Evolutionary conservation across 2,113 vertebrate species (phyloP).

Genomic region (Struthidea cinerea): DNA sequence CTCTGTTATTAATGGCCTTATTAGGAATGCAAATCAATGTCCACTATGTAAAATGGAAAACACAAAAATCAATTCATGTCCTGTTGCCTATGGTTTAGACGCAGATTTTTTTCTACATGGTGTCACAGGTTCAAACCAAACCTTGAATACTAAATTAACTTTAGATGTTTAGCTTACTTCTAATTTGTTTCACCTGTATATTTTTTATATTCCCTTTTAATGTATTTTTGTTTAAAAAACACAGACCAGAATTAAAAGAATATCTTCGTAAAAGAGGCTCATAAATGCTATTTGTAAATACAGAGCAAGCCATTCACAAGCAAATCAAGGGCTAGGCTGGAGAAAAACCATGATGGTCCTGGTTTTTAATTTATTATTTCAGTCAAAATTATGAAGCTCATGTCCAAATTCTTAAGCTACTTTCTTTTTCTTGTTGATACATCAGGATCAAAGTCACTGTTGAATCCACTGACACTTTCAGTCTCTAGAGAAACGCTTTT

Average conservation of each 20-base stretch:
- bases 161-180: neutral
- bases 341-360: neutral
- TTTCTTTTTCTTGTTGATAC: neutral
- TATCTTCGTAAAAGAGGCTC: neutral
- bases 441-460: neutral
- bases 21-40: constrained; percentile 61
- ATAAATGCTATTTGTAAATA: neutral
- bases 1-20: constrained; percentile 49
- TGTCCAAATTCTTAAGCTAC: neutral
- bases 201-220: neutral
- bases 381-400: neutral
- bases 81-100: neutral
- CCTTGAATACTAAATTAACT: constrained; percentile 1
- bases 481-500: neutral
- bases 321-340: neutral
- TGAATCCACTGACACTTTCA: neutral
- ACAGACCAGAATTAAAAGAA: neutral
- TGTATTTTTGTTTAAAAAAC: neutral
- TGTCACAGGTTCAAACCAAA: constrained; percentile 20
- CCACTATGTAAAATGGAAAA: constrained; percentile 54
- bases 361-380: neutral
- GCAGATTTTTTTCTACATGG: constrained; percentile 5
- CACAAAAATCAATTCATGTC: constrained; percentile 53
- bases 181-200: neutral
- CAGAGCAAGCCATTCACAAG: neutral